Percentiles rank a stretch among this genome's conserved stretches.
Conservation (phyloP, 2,797 vertebrate species). For the Sebastiscus albofasciatus region DNA sequence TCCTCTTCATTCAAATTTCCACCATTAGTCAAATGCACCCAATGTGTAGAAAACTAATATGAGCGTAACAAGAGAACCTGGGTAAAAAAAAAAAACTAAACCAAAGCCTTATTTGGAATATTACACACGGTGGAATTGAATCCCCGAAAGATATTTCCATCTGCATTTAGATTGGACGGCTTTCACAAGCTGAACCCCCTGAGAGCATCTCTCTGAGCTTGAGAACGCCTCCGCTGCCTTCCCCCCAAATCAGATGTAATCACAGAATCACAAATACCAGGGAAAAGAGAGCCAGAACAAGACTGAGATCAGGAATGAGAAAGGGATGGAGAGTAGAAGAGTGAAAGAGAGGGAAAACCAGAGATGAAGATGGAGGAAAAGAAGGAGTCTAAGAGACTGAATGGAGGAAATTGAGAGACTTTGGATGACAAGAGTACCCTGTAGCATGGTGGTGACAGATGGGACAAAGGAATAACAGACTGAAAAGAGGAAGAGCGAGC, state of each 20-base stretch:
- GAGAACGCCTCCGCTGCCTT: conserved; percentile 22
- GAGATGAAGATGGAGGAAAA: neutral
- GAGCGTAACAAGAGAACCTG: conserved; percentile 16
- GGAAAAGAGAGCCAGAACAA: conserved; percentile 21
- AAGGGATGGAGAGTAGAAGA: neutral
- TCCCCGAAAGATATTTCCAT: conserved; percentile 64
- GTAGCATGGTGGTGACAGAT: conserved; percentile 61
- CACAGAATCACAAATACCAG: conserved; percentile 59
- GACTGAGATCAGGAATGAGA: conserved; percentile 9
- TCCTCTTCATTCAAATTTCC: conserved; percentile 1
- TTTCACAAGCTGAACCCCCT: conserved; percentile 61
- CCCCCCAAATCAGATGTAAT: conserved; percentile 69
- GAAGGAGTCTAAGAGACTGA: conserved; percentile 11
- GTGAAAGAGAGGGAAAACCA: neutral
- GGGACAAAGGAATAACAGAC: conserved; percentile 50
- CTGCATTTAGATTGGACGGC: conserved; percentile 77
- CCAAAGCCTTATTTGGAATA: conserved; percentile 44
- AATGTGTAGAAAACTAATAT: conserved; percentile 29
- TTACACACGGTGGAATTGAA: conserved; percentile 48
- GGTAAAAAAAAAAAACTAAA: neutral
- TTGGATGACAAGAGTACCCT: conserved; percentile 40
- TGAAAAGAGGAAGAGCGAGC: conserved; percentile 39
- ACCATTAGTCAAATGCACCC: conserved; percentile 21
- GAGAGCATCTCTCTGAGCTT: conserved; percentile 47
- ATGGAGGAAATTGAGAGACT: conserved; percentile 35